Evolutionary conservation across 1,140 invertebrate species (phyloP).

Genomic region (Phocides pigmalion): DNA sequence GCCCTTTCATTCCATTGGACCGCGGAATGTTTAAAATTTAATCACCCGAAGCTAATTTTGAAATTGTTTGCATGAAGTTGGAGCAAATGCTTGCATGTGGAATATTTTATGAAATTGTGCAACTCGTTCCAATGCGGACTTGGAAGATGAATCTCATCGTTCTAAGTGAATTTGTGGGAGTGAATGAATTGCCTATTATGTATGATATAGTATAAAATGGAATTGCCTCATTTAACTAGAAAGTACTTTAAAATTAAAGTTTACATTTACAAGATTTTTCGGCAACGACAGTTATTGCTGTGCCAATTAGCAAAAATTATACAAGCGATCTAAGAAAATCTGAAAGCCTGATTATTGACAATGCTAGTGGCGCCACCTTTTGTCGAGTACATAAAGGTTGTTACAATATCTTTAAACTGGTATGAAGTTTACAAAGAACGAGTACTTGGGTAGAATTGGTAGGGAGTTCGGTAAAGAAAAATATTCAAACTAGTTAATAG

Average conservation of each 20-base stretch:
- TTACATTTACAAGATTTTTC: neutral
- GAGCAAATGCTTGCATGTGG: constrained; percentile 18
- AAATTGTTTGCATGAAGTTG: constrained; percentile 26
- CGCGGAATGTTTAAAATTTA: constrained; percentile 31
- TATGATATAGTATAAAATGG: neutral
- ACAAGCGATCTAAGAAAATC: no score
- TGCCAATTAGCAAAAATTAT: no score
- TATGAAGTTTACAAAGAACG: no score
- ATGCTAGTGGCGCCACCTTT: neutral
- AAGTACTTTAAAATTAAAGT: neutral
- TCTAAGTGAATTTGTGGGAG: neutral
- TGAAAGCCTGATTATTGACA: neutral
- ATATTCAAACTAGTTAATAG: no score
- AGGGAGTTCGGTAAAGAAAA: no score
- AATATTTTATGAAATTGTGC: constrained; percentile 10
- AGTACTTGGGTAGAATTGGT: no score
- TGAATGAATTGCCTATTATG: neutral
- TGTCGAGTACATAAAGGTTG: no score
- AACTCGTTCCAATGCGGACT: neutral
- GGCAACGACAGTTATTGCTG: no score
- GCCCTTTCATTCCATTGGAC: constrained; percentile 19
- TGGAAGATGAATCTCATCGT: neutral
- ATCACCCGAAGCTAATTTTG: constrained; percentile 20
- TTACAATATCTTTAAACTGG: no score
- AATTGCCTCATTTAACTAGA: neutral